Conservation (phyloP, 2,797 vertebrate species). For the Eulemur rubriventer region DNA sequence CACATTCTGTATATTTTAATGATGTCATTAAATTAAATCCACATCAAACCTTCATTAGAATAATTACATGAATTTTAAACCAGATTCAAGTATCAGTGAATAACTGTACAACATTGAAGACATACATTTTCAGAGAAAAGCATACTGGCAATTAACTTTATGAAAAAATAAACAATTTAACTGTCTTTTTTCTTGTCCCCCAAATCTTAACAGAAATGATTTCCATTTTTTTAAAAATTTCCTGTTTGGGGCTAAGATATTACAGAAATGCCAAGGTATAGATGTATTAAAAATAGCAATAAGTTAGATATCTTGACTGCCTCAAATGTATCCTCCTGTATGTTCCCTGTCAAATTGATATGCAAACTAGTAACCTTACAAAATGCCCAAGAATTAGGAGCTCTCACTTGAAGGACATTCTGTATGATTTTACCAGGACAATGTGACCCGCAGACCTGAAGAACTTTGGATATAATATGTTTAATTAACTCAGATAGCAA, state of each 20-base stretch:
- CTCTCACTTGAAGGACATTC: neutral
- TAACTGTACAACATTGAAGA: neutral
- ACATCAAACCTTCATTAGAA: neutral
- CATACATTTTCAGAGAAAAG: conserved; percentile 1
- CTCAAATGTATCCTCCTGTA: neutral
- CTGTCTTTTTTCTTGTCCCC: neutral
- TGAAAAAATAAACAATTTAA: neutral
- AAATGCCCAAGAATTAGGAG: neutral
- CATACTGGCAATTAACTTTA: conserved; percentile 29
- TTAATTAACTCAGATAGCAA: conserved; percentile 19
- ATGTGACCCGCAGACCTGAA: neutral
- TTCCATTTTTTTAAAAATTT: neutral
- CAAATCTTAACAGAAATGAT: neutral
- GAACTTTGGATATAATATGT: neutral
- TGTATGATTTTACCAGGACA: neutral
- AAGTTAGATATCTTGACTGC: neutral
- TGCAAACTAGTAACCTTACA: neutral
- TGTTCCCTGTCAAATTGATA: neutral
- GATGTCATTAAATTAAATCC: neutral
- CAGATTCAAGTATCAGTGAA: neutral
- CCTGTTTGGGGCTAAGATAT: neutral
- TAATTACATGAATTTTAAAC: conserved; percentile 4
- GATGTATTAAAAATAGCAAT: neutral
- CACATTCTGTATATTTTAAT: conserved; percentile 1
- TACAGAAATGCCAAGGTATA: neutral